Conservation (phyloP, 2,113 vertebrate species). For the Dascyllus trimaculatus region DNA sequence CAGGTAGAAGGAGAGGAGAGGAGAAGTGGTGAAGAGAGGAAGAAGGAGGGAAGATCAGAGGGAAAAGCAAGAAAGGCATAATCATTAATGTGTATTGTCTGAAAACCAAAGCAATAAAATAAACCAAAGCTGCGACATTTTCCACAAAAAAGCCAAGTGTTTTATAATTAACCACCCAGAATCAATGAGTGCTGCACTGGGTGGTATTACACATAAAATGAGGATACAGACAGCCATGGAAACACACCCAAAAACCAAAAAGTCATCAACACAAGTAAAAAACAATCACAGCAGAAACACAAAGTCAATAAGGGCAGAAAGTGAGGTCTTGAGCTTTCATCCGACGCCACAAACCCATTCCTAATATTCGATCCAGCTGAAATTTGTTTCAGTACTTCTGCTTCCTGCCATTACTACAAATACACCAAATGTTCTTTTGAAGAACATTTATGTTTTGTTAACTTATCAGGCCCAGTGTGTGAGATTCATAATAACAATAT, state of each 20-base stretch:
- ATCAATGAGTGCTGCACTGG: neutral
- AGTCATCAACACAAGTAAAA: neutral
- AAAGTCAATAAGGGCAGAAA: constrained; percentile 13
- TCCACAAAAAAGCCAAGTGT: neutral
- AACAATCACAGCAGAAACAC: constrained; percentile 1
- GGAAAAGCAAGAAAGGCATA: neutral
- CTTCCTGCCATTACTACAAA: too few relatives aligned
- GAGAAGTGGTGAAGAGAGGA: constrained; percentile 33
- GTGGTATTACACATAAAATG: neutral
- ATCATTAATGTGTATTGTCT: constrained; percentile 6
- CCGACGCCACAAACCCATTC: neutral
- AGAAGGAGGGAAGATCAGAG: constrained; percentile 3
- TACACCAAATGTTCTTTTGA: too few relatives aligned
- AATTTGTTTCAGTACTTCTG: too few relatives aligned
- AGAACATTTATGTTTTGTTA: too few relatives aligned
- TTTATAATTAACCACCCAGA: neutral
- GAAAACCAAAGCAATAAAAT: constrained; percentile 1
- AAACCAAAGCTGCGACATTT: neutral
- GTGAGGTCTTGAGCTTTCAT: constrained; percentile 1
- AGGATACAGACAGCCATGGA: neutral
- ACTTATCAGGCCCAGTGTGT: too few relatives aligned
- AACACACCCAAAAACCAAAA: neutral
- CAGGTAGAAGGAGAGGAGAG: constrained; percentile 62
- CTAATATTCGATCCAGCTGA: too few relatives aligned
- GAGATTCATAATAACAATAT: too few relatives aligned